Conservation (phyloP, 2,797 vertebrate species). For the Danio aesculapii region DNA sequence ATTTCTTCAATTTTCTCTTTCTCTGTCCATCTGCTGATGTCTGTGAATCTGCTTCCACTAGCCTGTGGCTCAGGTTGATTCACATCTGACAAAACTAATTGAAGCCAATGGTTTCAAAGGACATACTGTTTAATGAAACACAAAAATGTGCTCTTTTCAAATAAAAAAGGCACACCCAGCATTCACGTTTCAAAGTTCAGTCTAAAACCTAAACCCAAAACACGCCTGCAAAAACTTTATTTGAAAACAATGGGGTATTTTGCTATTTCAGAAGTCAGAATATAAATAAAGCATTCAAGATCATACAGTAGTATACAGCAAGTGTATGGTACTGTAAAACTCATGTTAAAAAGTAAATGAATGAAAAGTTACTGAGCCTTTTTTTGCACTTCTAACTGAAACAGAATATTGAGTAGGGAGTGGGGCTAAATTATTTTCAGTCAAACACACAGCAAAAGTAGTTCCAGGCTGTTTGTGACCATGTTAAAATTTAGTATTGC, state of each 20-base stretch:
- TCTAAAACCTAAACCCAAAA: background rate
- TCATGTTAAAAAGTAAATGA: too few species aligned
- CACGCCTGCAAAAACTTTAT: background rate
- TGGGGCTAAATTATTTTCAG: too few species aligned
- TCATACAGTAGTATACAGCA: too few species aligned
- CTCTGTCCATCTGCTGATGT: conserved; percentile 8
- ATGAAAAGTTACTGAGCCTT: too few species aligned
- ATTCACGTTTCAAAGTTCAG: background rate
- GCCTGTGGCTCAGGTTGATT: conserved; percentile 12
- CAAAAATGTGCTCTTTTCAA: background rate
- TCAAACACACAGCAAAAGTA: too few species aligned
- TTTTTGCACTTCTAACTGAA: too few species aligned
- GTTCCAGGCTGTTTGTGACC: too few species aligned
- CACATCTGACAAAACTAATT: background rate
- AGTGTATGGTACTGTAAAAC: too few species aligned
- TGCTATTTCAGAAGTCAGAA: too few species aligned
- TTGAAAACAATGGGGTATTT: background rate
- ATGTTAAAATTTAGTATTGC: too few species aligned
- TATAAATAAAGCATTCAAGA: too few species aligned
- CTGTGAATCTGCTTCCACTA: conserved; percentile 21
- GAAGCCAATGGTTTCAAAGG: conserved; percentile 8
- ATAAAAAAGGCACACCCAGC: background rate
- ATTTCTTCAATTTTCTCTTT: background rate
- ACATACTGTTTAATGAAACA: background rate
- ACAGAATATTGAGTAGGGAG: too few species aligned